Percentiles rank a stretch among this genome's conserved stretches.
Conservation (phyloP, 2,797 vertebrate genomes). For the Siniperca scherzeri region DNA sequence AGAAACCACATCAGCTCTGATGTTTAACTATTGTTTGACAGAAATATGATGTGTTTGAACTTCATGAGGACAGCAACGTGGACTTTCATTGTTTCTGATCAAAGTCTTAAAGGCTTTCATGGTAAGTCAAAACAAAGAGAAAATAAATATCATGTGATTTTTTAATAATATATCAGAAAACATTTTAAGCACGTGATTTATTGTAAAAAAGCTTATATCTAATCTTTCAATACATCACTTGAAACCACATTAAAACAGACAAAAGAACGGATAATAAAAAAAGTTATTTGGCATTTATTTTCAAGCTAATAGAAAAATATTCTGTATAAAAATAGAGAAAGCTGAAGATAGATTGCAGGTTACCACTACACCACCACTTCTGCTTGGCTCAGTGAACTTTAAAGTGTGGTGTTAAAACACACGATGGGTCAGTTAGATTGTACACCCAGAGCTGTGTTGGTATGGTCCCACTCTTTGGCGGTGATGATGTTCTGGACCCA, state of each 20-base stretch:
- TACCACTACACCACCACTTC: not conserved
- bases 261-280: not conserved
- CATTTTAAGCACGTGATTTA: not conserved
- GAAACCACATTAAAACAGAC: not conserved
- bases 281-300: not conserved
- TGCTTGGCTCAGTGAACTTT: not conserved
- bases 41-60: not conserved
- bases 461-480: rapidly evolving
- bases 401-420: too few relatives aligned
- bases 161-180: not conserved
- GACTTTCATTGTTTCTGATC: not conserved
- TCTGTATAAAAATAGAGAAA: not conserved
- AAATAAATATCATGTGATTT: not conserved
- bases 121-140: not conserved
- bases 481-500: conserved; percentile 53
- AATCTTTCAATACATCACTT: not conserved
- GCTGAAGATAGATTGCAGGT: not conserved
- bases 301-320: not conserved
- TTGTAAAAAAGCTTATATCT: not conserved
- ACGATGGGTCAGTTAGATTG: not conserved
- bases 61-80: not conserved
- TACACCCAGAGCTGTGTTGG: rapidly evolving
- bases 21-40: not conserved
- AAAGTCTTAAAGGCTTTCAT: not conserved
- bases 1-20: conserved; percentile 45